A percentile compares a stretch with the other conserved stretches of the same genome.
Conservation (phyloP, 2,888 invertebrate species). For the Tenthredo amoena region DNA sequence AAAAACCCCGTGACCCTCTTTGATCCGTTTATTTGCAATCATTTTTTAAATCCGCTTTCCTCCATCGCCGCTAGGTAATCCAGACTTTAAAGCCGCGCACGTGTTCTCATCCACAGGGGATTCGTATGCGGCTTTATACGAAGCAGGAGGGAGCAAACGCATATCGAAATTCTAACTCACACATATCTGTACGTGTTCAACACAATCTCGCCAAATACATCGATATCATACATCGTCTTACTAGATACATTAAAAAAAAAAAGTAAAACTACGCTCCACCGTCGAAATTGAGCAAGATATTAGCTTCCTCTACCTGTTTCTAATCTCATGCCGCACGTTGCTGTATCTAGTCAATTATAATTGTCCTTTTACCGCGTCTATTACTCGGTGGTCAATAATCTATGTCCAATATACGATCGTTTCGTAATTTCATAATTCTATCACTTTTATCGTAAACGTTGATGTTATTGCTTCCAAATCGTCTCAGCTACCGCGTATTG, state of each 20-base stretch:
- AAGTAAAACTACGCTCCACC: background rate
- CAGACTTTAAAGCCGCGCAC: conserved; percentile 39
- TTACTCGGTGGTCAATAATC: conserved; percentile 18
- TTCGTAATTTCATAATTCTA: conserved; percentile 20
- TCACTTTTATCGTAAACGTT: background rate
- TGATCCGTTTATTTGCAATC: conserved; percentile 44
- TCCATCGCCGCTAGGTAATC: conserved; percentile 35
- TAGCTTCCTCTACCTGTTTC: background rate
- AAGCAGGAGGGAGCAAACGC: conserved; percentile 12
- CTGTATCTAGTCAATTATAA: conserved; percentile 37
- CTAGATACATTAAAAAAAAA: background rate
- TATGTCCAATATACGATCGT: background rate
- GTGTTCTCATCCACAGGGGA: conserved; percentile 46
- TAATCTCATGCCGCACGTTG: conserved; percentile 26
- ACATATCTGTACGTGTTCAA: background rate
- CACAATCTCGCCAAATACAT: background rate
- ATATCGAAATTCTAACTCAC: conserved; percentile 22
- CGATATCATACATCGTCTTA: background rate
- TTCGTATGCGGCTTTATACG: conserved; percentile 42
- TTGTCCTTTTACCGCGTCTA: background rate
- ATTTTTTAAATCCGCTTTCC: conserved; percentile 49
- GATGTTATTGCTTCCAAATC: background rate
- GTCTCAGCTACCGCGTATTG: background rate
- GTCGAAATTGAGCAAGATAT: background rate
- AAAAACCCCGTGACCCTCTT: conserved; percentile 6